phyloP scores from a whole-genome alignment of 2,797 vertebrate genomes.

The Pipistrellus pygmaeus region DNA sequence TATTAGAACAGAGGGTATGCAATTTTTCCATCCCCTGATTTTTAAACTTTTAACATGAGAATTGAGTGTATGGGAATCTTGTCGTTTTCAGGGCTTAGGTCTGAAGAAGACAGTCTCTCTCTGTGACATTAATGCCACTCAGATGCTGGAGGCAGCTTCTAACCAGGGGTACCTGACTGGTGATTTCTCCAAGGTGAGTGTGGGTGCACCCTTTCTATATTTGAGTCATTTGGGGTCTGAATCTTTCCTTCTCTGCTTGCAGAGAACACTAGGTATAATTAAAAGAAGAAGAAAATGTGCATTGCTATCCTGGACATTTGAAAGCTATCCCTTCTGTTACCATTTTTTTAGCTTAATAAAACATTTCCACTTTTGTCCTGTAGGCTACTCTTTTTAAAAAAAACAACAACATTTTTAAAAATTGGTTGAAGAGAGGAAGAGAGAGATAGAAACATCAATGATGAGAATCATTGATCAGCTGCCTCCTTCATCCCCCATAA shows the following conservation, averaged over 20 bases:
- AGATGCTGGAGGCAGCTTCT: slow-evolving; percentile 81
- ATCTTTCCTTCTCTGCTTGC: slow-evolving; percentile 27
- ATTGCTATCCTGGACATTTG: neutral
- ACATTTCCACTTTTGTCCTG: slow-evolving; percentile 23
- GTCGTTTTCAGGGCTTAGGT: slow-evolving; percentile 67
- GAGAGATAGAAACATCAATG: neutral
- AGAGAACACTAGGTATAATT: neutral
- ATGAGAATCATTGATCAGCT: neutral
- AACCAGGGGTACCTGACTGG: slow-evolving; percentile 82
- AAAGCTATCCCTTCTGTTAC: neutral
- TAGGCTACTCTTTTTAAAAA: neutral
- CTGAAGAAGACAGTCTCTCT: slow-evolving; percentile 85
- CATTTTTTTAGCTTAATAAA: neutral
- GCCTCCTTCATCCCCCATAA: neutral
- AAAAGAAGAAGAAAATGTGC: neutral
- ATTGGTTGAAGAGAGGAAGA: neutral
- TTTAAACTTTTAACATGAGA: slow-evolving; percentile 58
- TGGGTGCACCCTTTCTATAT: neutral
- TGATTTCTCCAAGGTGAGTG: slow-evolving; percentile 87
- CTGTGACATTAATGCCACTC: slow-evolving; percentile 80
- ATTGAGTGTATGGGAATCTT: neutral
- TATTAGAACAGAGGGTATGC: neutral
- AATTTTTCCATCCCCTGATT: neutral
- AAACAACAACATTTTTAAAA: no score
- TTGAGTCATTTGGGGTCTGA: slow-evolving; percentile 35